These are phyloP conservation scores for Redunca redunca DNA, from an alignment of 2,113 vertebrate genomes.

Conservation along the genomic window DNA sequence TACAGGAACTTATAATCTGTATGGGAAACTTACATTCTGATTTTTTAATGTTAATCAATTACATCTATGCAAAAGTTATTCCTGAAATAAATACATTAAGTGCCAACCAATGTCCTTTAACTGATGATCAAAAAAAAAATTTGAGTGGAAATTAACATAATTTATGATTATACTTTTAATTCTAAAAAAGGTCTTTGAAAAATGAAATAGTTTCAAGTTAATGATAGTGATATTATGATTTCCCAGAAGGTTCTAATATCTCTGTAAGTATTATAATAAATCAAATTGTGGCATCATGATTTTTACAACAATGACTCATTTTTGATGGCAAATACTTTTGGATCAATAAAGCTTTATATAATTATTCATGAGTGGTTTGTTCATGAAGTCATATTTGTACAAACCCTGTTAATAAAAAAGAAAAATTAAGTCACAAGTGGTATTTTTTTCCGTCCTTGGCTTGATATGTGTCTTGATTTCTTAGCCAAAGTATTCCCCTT, in stretches of 20 bases:
- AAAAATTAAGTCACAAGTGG: background rate
- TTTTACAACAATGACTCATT: background rate
- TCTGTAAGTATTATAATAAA: background rate
- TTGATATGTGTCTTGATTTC: background rate
- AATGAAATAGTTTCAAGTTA: background rate
- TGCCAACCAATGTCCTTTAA: background rate
- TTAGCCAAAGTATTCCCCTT: background rate
- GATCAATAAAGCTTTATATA: background rate
- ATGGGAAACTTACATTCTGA: background rate
- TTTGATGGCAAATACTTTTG: slow-evolving; percentile 3
- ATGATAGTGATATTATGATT: background rate
- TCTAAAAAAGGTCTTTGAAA: background rate
- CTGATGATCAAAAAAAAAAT: background rate
- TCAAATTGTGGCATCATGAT: background rate
- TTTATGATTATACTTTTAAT: background rate
- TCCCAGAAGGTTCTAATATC: background rate
- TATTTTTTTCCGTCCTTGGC: background rate
- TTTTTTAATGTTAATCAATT: background rate
- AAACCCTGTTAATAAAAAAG: background rate
- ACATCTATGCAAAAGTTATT: background rate
- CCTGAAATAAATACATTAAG: background rate
- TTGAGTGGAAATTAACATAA: background rate
- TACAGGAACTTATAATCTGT: background rate
- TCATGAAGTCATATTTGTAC: background rate
- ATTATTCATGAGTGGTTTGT: background rate